Evolutionary conservation across 1,140 invertebrate genomes (phyloP).

Genomic region (Heterodera schachtii): DNA sequence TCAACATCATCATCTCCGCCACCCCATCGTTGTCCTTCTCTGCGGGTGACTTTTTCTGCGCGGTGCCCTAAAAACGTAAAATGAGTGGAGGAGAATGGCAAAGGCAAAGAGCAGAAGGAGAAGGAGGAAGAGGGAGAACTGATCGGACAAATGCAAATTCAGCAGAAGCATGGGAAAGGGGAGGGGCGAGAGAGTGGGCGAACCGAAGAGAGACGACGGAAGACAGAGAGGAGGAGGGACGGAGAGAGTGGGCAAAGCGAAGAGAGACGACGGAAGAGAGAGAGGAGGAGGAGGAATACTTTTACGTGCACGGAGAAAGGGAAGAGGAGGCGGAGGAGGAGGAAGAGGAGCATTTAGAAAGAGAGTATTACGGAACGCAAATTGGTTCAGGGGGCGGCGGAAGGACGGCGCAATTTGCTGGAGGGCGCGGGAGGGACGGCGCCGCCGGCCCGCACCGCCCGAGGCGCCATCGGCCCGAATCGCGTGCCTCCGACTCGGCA

Average conservation of each 20-base stretch:
- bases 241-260: background rate
- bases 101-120: background rate
- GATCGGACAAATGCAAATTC: background rate
- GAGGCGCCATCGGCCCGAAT: constrained; percentile 9
- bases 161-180: background rate
- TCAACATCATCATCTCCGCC: background rate
- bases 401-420: too few relatives aligned
- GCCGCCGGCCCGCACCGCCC: background rate
- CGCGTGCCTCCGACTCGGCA: constrained; percentile 33
- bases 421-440: background rate
- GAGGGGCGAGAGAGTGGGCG: background rate
- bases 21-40: background rate
- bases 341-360: too few relatives aligned
- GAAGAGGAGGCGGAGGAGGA: background rate
- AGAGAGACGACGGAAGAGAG: constrained; percentile 27
- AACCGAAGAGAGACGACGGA: constrained; percentile 8
- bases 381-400: too few relatives aligned
- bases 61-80: constrained; percentile 13
- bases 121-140: background rate
- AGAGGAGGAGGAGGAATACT: constrained; percentile 39
- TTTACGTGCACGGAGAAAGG: constrained; percentile 10
- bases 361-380: too few relatives aligned
- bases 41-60: background rate
- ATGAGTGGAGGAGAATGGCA: background rate
- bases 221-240: background rate